Evolutionary conservation across 1,140 invertebrate genomes (phyloP).

Genomic region (Drosophila baimaii): DNA sequence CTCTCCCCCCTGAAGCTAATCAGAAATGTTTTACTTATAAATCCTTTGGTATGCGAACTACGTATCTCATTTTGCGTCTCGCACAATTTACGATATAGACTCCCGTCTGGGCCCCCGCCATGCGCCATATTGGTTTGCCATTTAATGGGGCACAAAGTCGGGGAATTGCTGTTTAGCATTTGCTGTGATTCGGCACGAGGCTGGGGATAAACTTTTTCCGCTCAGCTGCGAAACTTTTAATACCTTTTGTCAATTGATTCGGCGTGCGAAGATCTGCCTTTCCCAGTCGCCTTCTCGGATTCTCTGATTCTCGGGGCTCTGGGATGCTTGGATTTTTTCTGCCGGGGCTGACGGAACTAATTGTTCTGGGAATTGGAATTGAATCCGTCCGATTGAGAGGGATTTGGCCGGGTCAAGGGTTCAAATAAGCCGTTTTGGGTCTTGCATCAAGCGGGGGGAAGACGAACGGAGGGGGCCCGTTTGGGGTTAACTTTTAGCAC

Average conservation of each 20-base stretch:
- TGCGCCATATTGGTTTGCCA: slow-evolving; percentile 68
- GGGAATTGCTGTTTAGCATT: slow-evolving; percentile 64
- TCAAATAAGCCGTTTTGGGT: slow-evolving; percentile 3
- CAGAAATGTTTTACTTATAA: slow-evolving; percentile 82
- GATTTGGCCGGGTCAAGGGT: slow-evolving; percentile 36
- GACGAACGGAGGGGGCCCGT: no score
- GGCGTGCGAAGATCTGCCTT: slow-evolving; percentile 32
- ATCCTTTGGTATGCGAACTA: slow-evolving; percentile 80
- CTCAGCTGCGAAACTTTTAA: slow-evolving; percentile 71
- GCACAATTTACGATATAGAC: slow-evolving; percentile 81
- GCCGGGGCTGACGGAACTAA: slow-evolving; percentile 42
- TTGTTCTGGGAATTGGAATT: slow-evolving; percentile 59
- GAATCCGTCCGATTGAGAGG: slow-evolving; percentile 46
- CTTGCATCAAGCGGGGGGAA: no score
- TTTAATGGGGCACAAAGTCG: slow-evolving; percentile 68
- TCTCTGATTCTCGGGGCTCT: neutral
- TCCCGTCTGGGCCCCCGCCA: slow-evolving; percentile 22
- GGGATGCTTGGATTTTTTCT: slow-evolving; percentile 1
- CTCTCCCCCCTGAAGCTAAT: slow-evolving; percentile 53
- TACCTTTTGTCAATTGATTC: slow-evolving; percentile 82
- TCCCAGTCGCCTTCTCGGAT: slow-evolving; percentile 3
- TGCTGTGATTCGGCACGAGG: slow-evolving; percentile 67
- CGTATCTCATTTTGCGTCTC: slow-evolving; percentile 80
- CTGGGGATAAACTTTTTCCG: slow-evolving; percentile 57
- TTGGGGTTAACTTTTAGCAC: slow-evolving; percentile 32